Conservation (phyloP, 2,888 invertebrate genomes). For the Eilema griseolum region DNA sequence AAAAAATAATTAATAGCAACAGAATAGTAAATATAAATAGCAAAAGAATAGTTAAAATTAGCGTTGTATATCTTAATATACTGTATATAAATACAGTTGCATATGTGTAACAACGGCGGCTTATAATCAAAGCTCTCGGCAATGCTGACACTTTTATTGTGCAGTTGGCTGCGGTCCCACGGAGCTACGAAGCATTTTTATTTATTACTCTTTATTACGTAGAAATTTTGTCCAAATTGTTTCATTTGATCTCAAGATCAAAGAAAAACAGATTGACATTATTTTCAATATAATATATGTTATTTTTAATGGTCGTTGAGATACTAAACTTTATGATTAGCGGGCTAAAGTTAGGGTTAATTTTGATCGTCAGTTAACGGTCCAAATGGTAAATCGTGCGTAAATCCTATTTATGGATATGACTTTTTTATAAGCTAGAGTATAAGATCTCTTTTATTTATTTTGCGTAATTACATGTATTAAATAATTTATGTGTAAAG, state of each 20-base stretch:
- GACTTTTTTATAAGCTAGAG: constrained; percentile 10
- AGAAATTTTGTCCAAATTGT: constrained; percentile 51
- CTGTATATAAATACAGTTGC: constrained; percentile 49
- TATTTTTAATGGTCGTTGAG: constrained; percentile 33
- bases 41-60: constrained; percentile 25
- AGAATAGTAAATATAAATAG: constrained; percentile 28
- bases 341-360: constrained; percentile 33
- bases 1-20: constrained; percentile 39
- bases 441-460: constrained; percentile 11
- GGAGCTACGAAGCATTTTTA: constrained; percentile 40
- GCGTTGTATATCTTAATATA: constrained; percentile 37
- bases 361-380: constrained; percentile 32
- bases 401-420: constrained; percentile 22
- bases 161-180: constrained; percentile 50
- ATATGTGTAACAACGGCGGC: constrained; percentile 47
- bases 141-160: constrained; percentile 56
- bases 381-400: constrained; percentile 22
- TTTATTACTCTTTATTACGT: constrained; percentile 49
- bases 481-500: constrained; percentile 3
- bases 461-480: constrained; percentile 6
- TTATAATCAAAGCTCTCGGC: constrained; percentile 50
- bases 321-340: constrained; percentile 38
- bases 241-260: constrained; percentile 55
- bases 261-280: constrained; percentile 50
- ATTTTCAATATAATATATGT: constrained; percentile 44